Percentiles rank a stretch among this genome's conserved stretches.
Evolutionary conservation across 1,140 invertebrate species (phyloP).

Genomic region (Drosophila obscura): DNA sequence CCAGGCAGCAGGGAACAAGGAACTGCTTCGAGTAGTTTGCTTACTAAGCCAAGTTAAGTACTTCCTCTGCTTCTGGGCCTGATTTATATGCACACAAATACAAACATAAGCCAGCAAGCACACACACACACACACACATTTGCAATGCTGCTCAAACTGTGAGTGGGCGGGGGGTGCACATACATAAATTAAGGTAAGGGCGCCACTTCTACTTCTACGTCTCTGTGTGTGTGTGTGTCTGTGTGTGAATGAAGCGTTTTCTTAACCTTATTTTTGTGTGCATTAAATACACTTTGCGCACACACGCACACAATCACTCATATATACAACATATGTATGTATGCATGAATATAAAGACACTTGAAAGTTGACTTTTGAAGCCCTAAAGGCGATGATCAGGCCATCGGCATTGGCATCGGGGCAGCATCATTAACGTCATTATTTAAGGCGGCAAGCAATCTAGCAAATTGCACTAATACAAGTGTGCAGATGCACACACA

Average conservation of each 20-base stretch:
- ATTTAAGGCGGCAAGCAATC: slow-evolving; percentile 45
- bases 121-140: slow-evolving; percentile 9
- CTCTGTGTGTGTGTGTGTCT: slow-evolving; percentile 10
- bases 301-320: not conserved
- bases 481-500: slow-evolving; percentile 3
- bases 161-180: slow-evolving; percentile 29
- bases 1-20: too few relatives aligned
- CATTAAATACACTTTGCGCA: slow-evolving; percentile 29
- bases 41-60: slow-evolving; percentile 76
- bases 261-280: slow-evolving; percentile 70
- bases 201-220: not conserved
- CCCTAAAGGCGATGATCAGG: not conserved
- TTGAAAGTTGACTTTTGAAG: slow-evolving; percentile 48
- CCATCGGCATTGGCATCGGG: too few relatives aligned
- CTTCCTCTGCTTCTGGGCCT: slow-evolving; percentile 62
- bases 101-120: too few relatives aligned
- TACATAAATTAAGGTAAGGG: slow-evolving; percentile 72
- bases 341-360: not conserved
- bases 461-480: slow-evolving; percentile 70
- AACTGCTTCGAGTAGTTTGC: slow-evolving; percentile 40
- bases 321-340: too few relatives aligned
- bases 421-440: too few relatives aligned
- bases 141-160: slow-evolving; percentile 67
- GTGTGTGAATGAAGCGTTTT: slow-evolving; percentile 49
- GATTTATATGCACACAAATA: slow-evolving; percentile 60